Evolutionary conservation across 2,113 vertebrate genomes (phyloP), one percentile per base, ranked within the genome.

Genomic region (Gobius niger): DNA sequence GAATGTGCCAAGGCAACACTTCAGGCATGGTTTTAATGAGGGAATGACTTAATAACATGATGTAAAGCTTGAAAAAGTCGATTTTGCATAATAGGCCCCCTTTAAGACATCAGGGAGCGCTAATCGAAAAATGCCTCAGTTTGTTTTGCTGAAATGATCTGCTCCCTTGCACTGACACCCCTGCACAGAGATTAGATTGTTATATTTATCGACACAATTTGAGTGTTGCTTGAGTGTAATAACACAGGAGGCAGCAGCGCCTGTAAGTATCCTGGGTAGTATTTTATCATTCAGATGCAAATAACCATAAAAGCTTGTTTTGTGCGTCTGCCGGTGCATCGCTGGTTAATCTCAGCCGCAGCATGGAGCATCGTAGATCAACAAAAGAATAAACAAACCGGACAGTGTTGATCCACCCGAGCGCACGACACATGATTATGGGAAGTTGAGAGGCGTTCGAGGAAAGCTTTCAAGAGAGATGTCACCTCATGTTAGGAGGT

Each of bases 321-420:
- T 47, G 44, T 63, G 42, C 7, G n/a, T 10, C 9, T 12, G 61
- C 19, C 61, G 6, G 44, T 6, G 11, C 9, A 47, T 19, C 10
- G 10, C 44, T 63, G 61, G 16, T 63, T 47, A 63, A 63, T 5
- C 9, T 65, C 66, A 68, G 60, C 7, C 53, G 52, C 54, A 49
- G 12, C 40, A n/a, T 59, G 47, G 52, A 71, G 52, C 57, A 42
- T 62, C 42, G 49, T 66, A 16, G 14, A 70, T 70, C 63, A 76
- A n/a, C n/a, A 15, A 49, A 1, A 63, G 63, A 42, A 44, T 54
- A 68, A 9, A 73, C 69, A 77, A 15, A 64, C n/a, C 11, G 11
- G 46, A 50, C 41, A 44, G 5, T 46, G 34, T 51, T 57, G 56
- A 60, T 18, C 64, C 50, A n/a, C 15, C 62, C 15, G 40, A 9